phyloP scores from a whole-genome alignment of 2,888 invertebrate species.

The Hydraecia micacea region DNA sequence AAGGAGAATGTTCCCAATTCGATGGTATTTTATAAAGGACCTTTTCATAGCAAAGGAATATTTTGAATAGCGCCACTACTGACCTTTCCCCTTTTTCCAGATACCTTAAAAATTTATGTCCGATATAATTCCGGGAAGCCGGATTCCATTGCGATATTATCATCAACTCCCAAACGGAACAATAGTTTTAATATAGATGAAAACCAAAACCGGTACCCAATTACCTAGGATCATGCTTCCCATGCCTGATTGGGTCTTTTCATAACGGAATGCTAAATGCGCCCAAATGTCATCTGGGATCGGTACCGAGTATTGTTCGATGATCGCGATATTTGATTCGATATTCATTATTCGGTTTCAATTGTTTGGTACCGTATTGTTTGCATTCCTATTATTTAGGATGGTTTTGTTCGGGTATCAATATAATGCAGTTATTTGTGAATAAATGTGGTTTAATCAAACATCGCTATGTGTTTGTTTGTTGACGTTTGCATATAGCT shows the following conservation, averaged over 20 bases:
- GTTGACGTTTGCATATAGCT: constrained; percentile 9
- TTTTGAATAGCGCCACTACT: constrained; percentile 30
- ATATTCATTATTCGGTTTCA: constrained; percentile 60
- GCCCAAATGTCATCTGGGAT: constrained; percentile 44
- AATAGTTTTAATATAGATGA: constrained; percentile 52
- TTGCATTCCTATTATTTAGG: constrained; percentile 57
- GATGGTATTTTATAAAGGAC: background rate
- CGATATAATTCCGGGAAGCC: constrained; percentile 30
- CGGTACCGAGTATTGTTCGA: constrained; percentile 56
- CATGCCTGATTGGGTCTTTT: constrained; percentile 65
- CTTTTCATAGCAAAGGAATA: constrained; percentile 42
- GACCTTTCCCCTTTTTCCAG: constrained; percentile 44
- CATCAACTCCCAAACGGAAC: constrained; percentile 45
- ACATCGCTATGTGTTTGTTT: constrained; percentile 13
- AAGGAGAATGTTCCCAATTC: background rate
- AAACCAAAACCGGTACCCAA: constrained; percentile 63
- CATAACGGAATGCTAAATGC: constrained; percentile 59
- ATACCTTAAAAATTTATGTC: constrained; percentile 42
- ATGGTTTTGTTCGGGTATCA: constrained; percentile 40
- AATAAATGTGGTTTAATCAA: constrained; percentile 27
- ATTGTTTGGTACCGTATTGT: constrained; percentile 60
- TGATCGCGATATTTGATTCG: constrained; percentile 53
- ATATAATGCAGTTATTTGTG: constrained; percentile 47
- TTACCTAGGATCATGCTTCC: constrained; percentile 55
- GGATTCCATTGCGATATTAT: constrained; percentile 39